A percentile compares a stretch with the other conserved stretches of the same genome.
Conservation (phyloP, 2,113 vertebrate genomes). For the Marmota flaviventris region DNA sequence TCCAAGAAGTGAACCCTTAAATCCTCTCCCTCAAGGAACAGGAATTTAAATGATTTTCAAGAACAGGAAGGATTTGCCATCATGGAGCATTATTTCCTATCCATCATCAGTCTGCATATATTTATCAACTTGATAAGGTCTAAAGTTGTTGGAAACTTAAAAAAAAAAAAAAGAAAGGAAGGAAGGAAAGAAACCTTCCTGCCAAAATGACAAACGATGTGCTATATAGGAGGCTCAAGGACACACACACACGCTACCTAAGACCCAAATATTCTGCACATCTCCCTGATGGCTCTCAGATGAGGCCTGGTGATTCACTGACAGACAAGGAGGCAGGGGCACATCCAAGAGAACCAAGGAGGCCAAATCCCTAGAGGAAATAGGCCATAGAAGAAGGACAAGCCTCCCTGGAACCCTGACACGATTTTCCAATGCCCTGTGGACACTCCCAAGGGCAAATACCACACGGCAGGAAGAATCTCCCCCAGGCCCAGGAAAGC, state of each 20-base stretch:
- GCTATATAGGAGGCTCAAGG: not conserved
- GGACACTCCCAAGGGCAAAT: not conserved
- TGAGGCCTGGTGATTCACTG: not conserved
- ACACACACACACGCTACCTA: not conserved
- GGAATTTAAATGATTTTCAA: not conserved
- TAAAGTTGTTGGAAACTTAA: not conserved
- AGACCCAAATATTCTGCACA: not conserved
- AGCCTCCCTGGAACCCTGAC: rapidly evolving
- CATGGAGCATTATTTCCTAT: not conserved
- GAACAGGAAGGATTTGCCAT: not conserved
- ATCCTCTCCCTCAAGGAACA: not conserved
- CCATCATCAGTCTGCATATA: not conserved
- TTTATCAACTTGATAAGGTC: not conserved
- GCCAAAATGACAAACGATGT: not conserved
- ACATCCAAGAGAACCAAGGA: not conserved
- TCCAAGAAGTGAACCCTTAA: not conserved
- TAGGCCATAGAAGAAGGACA: not conserved
- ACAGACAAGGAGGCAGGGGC: not conserved
- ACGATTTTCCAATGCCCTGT: not conserved
- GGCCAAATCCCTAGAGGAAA: not conserved
- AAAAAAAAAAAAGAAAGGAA: not conserved
- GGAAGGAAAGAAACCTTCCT: not conserved
- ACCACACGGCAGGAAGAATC: no score
- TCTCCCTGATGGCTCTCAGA: not conserved
- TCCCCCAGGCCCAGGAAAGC: not conserved